A percentile compares a stretch with the other conserved stretches of the same genome.
Evolutionary conservation across 1,140 invertebrate species (phyloP).

Genomic region (Vollenhovia emeryi): DNA sequence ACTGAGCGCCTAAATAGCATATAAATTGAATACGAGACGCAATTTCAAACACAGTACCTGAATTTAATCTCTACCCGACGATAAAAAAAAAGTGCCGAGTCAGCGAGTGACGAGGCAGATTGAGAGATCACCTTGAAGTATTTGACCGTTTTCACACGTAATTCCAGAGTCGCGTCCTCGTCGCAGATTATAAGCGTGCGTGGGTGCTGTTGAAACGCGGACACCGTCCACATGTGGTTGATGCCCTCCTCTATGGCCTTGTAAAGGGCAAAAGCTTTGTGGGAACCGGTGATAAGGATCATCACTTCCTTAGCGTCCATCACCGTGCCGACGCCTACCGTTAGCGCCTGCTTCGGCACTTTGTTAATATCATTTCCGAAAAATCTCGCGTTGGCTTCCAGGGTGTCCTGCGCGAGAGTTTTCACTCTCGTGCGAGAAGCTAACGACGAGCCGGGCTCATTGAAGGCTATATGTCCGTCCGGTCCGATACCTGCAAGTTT

Average conservation of each 20-base stretch:
- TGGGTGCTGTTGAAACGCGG: slow-evolving; percentile 98
- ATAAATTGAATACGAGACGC: slow-evolving; percentile 65
- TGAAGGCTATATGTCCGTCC: slow-evolving; percentile 99
- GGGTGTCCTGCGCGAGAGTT: slow-evolving; percentile 97
- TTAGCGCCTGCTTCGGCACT: slow-evolving; percentile 97
- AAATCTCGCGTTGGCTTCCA: slow-evolving; percentile 98
- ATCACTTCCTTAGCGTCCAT: slow-evolving; percentile 99
- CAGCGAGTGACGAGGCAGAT: not conserved
- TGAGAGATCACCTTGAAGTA: slow-evolving; percentile 97
- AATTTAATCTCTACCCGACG: not conserved
- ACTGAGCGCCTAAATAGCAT: slow-evolving; percentile 88
- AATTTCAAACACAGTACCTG: not conserved
- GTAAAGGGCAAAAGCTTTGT: slow-evolving; percentile 98
- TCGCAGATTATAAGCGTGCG: slow-evolving; percentile 97
- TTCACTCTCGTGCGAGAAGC: slow-evolving; percentile 98
- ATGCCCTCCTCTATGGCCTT: slow-evolving; percentile 98
- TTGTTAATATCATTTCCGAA: slow-evolving; percentile 97
- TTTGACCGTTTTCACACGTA: slow-evolving; percentile 99
- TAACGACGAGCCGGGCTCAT: slow-evolving; percentile 98
- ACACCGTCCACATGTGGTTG: slow-evolving; percentile 99
- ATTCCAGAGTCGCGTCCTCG: slow-evolving; percentile 98
- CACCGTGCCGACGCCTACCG: slow-evolving; percentile 99
- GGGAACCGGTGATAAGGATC: slow-evolving; percentile 98
- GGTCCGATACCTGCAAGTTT: slow-evolving; percentile 93
- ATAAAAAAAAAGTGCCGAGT: not conserved